phyloP scores from a whole-genome alignment of 2,113 vertebrate genomes.

The Peromyscus polionotus region DNA sequence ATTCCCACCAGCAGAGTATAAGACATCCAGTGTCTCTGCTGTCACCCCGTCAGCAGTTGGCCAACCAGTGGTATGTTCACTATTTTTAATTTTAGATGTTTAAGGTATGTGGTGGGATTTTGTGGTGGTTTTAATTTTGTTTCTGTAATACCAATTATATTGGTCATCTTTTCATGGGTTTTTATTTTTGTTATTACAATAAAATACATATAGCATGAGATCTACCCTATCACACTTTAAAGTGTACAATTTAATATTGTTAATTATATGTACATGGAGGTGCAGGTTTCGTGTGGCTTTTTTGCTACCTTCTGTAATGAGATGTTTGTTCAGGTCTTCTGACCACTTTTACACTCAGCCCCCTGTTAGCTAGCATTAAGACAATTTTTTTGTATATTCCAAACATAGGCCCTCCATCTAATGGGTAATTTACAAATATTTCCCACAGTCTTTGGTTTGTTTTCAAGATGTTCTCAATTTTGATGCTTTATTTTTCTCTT shows the following conservation, averaged over 20 bases:
- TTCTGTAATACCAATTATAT: not conserved
- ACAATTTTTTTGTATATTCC: not conserved
- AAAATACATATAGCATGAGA: not conserved
- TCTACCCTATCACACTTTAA: not conserved
- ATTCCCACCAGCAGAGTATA: not conserved
- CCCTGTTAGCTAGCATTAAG: not conserved
- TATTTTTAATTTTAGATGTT: constrained; percentile 36
- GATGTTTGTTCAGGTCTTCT: not conserved
- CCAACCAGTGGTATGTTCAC: not conserved
- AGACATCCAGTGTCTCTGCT: not conserved
- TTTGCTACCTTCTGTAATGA: not conserved
- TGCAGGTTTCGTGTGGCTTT: not conserved
- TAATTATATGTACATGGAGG: not conserved
- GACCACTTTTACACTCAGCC: not conserved
- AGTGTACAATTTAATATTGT: not conserved
- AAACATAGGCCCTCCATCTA: not conserved
- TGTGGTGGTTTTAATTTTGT: constrained; percentile 1
- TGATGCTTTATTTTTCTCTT: not conserved
- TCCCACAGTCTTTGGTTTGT: not conserved
- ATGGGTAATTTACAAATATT: not conserved
- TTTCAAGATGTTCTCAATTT: not conserved
- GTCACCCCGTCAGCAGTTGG: not conserved
- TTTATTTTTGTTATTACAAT: not conserved
- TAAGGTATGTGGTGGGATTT: not conserved
- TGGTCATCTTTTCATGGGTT: not conserved